A percentile compares a stretch with the other conserved stretches of the same genome.
Evolutionary conservation across 2,113 vertebrate species (phyloP).

Genomic region (Callipepla squamata): DNA sequence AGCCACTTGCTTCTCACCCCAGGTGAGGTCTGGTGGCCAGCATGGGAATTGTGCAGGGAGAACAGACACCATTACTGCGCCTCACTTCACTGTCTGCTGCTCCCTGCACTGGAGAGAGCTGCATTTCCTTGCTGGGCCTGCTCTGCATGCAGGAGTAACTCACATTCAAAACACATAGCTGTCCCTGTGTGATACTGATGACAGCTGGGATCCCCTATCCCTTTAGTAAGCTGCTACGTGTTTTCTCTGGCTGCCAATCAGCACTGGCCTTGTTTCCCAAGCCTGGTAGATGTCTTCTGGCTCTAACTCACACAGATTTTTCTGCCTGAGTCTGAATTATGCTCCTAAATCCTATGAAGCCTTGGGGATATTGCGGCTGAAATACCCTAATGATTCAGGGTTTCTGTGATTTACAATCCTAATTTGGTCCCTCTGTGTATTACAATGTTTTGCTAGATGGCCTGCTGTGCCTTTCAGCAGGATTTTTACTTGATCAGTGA

Average conservation of each 20-base stretch:
- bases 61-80: background rate
- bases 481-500: background rate
- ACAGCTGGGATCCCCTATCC: background rate
- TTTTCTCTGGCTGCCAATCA: background rate
- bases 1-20: background rate
- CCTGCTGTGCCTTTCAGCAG: background rate
- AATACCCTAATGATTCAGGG: background rate
- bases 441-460: background rate
- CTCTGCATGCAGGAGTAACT: background rate
- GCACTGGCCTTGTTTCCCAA: background rate
- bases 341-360: background rate
- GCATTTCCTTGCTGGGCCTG: background rate
- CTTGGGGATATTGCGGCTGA: background rate
- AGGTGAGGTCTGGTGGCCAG: background rate
- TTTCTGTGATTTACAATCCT: background rate
- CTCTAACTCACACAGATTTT: background rate
- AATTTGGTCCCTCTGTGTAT: background rate
- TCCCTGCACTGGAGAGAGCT: background rate
- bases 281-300: background rate
- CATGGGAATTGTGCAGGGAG: rapidly evolving
- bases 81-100: rapidly evolving
- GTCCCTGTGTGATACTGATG: background rate
- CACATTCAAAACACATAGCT: background rate
- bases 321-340: background rate
- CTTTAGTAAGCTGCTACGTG: background rate